Conservation (phyloP, 2,888 invertebrate species). For the Spisula subtruncata region DNA sequence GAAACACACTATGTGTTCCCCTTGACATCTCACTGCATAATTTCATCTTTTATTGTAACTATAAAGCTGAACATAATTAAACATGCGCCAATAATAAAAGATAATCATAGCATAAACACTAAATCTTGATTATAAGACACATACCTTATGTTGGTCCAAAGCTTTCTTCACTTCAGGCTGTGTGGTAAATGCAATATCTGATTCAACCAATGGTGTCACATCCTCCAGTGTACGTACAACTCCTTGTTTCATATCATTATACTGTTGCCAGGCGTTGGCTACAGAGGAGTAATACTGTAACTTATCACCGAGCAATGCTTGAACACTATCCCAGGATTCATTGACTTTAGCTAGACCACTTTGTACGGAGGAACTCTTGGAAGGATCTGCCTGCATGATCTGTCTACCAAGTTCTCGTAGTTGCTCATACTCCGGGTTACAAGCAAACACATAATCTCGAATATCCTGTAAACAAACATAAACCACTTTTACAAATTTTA, state of each 20-base stretch:
- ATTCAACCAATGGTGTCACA: constrained; percentile 78
- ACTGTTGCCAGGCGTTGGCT: constrained; percentile 84
- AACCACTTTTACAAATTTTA: background rate
- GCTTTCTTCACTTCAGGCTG: constrained; percentile 82
- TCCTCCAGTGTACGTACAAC: constrained; percentile 80
- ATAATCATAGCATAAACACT: too few species aligned
- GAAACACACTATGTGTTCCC: too few species aligned
- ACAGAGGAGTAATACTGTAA: constrained; percentile 79
- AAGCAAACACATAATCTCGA: constrained; percentile 81
- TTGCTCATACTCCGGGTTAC: constrained; percentile 89
- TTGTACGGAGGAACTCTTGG: constrained; percentile 79
- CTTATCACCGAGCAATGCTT: constrained; percentile 79
- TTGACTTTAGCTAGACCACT: constrained; percentile 80
- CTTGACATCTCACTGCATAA: too few species aligned
- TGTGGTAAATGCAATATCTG: constrained; percentile 78
- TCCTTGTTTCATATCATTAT: constrained; percentile 81
- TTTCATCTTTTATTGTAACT: too few species aligned
- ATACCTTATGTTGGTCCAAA: constrained; percentile 86
- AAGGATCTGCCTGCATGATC: constrained; percentile 83
- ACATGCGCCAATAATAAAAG: too few species aligned
- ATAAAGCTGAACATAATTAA: too few species aligned
- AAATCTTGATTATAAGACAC: background rate
- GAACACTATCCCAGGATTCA: constrained; percentile 83
- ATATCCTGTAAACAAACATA: constrained; percentile 74
- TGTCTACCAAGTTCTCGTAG: constrained; percentile 93